Conservation (phyloP, 2,888 invertebrate genomes). For the Exocentrus adspersus region DNA sequence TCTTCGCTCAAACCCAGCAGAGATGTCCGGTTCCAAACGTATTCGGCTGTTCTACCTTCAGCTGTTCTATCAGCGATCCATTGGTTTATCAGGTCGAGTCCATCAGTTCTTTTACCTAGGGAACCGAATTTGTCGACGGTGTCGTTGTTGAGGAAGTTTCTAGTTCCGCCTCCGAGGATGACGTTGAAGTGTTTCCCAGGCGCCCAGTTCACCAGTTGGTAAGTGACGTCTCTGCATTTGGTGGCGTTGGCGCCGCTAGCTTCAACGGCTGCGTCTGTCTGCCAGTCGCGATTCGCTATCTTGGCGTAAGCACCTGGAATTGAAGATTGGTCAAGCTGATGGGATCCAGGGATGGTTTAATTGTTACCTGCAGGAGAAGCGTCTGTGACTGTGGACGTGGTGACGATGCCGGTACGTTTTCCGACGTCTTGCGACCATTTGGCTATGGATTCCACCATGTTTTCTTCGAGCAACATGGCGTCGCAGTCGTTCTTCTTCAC, state of each 20-base stretch:
- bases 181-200: conserved; percentile 78
- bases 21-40: conserved; percentile 68
- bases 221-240: conserved; percentile 76
- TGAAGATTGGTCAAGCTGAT: no score
- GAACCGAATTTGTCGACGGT: conserved; percentile 64
- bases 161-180: conserved; percentile 80
- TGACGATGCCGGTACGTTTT: conserved; percentile 76
- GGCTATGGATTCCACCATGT: conserved; percentile 74
- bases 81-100: conserved; percentile 72
- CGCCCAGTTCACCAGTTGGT: conserved; percentile 73
- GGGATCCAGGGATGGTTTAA: no score
- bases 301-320: conserved; percentile 77
- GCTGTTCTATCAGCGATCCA: conserved; percentile 69
- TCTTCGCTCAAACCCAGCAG: conserved; percentile 61
- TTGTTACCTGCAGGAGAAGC: conserved; percentile 77
- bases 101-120: conserved; percentile 71
- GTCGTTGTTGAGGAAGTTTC: conserved; percentile 71
- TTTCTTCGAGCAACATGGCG: conserved; percentile 66
- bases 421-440: conserved; percentile 76
- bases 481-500: conserved; percentile 73
- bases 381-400: conserved; percentile 82
- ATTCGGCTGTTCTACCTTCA: conserved; percentile 58
- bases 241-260: conserved; percentile 63
- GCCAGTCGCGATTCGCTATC: conserved; percentile 77
- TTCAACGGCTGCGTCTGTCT: conserved; percentile 72